These are phyloP conservation scores for Danio albolineatus DNA, from an alignment of 2,797 vertebrate species.

Conservation along the genomic window DNA sequence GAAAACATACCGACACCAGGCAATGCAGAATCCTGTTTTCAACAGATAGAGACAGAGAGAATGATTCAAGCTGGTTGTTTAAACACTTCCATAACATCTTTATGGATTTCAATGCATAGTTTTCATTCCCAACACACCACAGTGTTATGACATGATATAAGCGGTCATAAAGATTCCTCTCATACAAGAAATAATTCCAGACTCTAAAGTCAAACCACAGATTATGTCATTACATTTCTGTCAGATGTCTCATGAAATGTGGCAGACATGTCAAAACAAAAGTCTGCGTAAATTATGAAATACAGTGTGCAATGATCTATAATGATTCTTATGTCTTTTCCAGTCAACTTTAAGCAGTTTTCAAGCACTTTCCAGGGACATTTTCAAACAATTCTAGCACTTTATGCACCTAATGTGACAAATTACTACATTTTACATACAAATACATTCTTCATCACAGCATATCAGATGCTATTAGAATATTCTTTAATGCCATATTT, in stretches of 20 bases:
- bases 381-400: too few species aligned
- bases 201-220: neutral
- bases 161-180: neutral
- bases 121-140: constrained; percentile 21
- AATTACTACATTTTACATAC: too few species aligned
- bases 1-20: constrained; percentile 94
- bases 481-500: too few species aligned
- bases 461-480: too few species aligned
- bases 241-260: constrained; percentile 7
- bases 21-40: constrained; percentile 95
- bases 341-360: too few species aligned
- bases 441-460: too few species aligned
- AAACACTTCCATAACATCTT: neutral
- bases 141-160: neutral
- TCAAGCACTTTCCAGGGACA: neutral
- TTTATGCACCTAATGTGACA: neutral
- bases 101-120: constrained; percentile 18
- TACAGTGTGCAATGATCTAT: neutral
- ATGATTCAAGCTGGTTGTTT: constrained; percentile 3
- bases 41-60: constrained; percentile 40
- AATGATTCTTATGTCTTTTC: too few species aligned
- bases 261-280: neutral
- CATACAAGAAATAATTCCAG: neutral
- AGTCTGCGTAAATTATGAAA: neutral
- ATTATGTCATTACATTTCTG: constrained; percentile 11